Conservation (phyloP, 2,797 vertebrate genomes). For the Oryzias dopingdopingensis region DNA sequence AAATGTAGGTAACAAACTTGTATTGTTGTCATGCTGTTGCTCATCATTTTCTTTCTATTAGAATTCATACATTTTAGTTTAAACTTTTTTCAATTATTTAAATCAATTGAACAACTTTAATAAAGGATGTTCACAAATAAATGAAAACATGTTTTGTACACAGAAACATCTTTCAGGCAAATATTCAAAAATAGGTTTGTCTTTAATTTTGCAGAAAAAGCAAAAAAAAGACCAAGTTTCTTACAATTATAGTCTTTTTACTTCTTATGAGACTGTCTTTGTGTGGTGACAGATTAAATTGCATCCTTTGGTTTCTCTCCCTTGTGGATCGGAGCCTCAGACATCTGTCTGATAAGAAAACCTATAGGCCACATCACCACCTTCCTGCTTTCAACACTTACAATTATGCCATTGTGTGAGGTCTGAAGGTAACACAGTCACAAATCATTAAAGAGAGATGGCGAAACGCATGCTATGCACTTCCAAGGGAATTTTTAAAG, state of each 20-base stretch:
- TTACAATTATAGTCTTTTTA: slow-evolving; percentile 25
- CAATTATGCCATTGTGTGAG: slow-evolving; percentile 1
- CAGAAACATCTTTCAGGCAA: no score
- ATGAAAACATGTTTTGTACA: no score
- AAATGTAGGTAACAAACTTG: no score
- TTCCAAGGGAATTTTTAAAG: slow-evolving; percentile 1
- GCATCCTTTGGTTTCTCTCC: slow-evolving; percentile 12
- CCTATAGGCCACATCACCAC: slow-evolving; percentile 5
- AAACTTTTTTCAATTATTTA: no score
- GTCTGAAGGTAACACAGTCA: slow-evolving; percentile 9
- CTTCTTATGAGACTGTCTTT: slow-evolving; percentile 29
- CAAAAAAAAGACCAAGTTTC: slow-evolving; percentile 1
- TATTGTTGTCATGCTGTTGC: no score
- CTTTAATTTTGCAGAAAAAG: slow-evolving; percentile 12
- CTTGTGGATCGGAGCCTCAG: slow-evolving; percentile 10
- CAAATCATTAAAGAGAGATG: slow-evolving; percentile 8
- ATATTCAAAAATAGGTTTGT: background rate
- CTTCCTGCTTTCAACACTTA: slow-evolving; percentile 14
- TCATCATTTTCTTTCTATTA: no score
- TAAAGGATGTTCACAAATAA: no score
- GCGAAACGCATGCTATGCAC: slow-evolving; percentile 1
- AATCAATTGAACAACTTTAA: no score
- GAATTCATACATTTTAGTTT: no score
- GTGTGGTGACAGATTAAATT: slow-evolving; percentile 32
- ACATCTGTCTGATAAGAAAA: slow-evolving; percentile 23